A percentile compares a stretch with the other conserved stretches of the same genome.
phyloP scores from a whole-genome alignment of 2,888 invertebrate species.

The Tineola bisselliella region DNA sequence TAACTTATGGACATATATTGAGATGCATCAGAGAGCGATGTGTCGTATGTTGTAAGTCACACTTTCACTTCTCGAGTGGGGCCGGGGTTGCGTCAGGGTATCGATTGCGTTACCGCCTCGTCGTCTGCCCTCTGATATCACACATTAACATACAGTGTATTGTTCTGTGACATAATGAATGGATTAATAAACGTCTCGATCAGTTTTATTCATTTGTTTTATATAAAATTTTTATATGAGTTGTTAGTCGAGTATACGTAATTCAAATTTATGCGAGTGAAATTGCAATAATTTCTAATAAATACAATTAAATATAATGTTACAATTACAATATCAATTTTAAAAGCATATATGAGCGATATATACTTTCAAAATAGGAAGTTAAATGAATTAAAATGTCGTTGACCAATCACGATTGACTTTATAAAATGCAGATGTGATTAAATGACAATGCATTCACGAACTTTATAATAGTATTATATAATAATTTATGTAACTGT shows the following conservation, averaged over 20 bases:
- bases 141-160: neutral
- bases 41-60: slow-evolving; percentile 44
- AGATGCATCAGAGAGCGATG: slow-evolving; percentile 11
- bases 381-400: no score
- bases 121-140: slow-evolving; percentile 3
- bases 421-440: neutral
- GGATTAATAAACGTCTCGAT: neutral
- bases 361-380: no score
- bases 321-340: no score
- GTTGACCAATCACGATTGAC: neutral
- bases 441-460: neutral
- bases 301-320: no score
- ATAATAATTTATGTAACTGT: neutral
- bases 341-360: no score
- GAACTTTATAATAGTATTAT: neutral
- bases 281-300: no score
- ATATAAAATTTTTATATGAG: no score
- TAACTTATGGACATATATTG: neutral
- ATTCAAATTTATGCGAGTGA: no score
- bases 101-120: slow-evolving; percentile 12
- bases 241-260: no score
- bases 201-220: no score
- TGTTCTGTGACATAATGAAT: neutral
- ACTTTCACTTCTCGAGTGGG: slow-evolving; percentile 51
- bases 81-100: slow-evolving; percentile 33